These are phyloP conservation scores for Hippocampus barbouri DNA, from an alignment of 2,113 vertebrate genomes.

Conservation along the genomic window DNA sequence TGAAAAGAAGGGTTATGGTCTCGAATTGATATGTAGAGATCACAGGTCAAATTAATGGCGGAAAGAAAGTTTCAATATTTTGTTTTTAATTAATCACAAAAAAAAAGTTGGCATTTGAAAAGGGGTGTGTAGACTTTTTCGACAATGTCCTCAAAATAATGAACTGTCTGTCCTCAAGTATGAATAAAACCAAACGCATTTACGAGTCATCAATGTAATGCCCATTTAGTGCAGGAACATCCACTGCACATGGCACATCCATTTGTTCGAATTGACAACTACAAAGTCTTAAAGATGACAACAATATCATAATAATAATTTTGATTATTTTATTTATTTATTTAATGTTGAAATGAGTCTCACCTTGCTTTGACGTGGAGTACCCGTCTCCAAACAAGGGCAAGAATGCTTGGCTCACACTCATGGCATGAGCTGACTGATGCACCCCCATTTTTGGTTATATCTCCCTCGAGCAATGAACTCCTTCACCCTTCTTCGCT, in stretches of 20 bases:
- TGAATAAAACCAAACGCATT: no score
- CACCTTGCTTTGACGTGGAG: conserved; percentile 13
- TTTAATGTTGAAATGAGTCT: neutral
- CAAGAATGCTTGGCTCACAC: conserved; percentile 38
- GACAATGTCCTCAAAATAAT: neutral
- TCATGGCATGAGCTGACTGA: conserved; percentile 46
- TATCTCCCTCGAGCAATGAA: conserved; percentile 24
- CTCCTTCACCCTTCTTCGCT: conserved; percentile 57
- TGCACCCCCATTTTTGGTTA: conserved; percentile 52
- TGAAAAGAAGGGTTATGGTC: no score
- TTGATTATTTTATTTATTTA: no score
- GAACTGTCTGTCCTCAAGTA: no score
- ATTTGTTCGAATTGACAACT: no score
- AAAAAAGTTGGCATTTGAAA: no score
- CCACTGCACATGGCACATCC: no score
- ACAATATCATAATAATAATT: no score
- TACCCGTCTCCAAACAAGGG: conserved; percentile 54
- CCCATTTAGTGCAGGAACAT: no score
- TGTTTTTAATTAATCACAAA: neutral
- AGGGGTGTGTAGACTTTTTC: neutral
- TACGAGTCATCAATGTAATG: no score
- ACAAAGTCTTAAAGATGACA: no score
- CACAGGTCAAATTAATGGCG: neutral
- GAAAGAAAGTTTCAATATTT: neutral
- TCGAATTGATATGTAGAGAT: no score